phyloP scores from a whole-genome alignment of 2,888 invertebrate species.

The Tribolium freemani region DNA sequence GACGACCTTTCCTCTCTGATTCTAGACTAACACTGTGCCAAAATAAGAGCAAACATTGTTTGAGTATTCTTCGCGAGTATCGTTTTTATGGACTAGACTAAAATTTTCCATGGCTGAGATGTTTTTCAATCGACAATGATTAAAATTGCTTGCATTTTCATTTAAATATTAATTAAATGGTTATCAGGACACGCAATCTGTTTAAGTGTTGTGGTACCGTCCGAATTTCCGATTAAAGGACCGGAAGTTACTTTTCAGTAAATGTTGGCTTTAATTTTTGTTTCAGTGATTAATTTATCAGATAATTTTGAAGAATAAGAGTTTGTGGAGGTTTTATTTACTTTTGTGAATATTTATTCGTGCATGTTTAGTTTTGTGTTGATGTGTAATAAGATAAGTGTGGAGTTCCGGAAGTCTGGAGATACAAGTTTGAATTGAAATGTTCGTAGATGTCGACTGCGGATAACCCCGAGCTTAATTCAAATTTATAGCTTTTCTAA shows the following conservation, averaged over 20 bases:
- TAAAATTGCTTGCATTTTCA: not conserved
- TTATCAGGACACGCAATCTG: conserved; percentile 10
- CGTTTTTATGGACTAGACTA: not conserved
- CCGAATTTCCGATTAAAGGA: conserved; percentile 3
- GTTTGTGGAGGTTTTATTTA: not conserved
- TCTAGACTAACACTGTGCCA: not conserved
- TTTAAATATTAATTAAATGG: conserved; percentile 2
- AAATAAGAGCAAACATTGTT: not conserved
- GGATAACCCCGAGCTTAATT: conserved; percentile 50
- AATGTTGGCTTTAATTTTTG: conserved; percentile 1
- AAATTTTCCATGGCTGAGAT: not conserved
- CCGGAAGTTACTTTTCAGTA: conserved; percentile 4
- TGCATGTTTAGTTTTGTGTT: conserved; percentile 11
- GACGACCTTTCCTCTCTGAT: not conserved
- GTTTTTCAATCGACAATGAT: not conserved
- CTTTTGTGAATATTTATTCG: conserved; percentile 10
- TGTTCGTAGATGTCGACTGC: conserved; percentile 32
- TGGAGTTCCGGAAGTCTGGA: conserved; percentile 13
- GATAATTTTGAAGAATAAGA: conserved; percentile 13
- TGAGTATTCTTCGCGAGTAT: not conserved
- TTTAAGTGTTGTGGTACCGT: not conserved
- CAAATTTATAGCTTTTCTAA: conserved; percentile 53
- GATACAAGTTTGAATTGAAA: conserved; percentile 36
- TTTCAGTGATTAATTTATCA: conserved; percentile 7
- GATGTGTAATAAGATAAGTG: conserved; percentile 12